A percentile compares a stretch with the other conserved stretches of the same genome.
Conservation (phyloP, 2,888 invertebrate genomes). For the Netelia inedita region DNA sequence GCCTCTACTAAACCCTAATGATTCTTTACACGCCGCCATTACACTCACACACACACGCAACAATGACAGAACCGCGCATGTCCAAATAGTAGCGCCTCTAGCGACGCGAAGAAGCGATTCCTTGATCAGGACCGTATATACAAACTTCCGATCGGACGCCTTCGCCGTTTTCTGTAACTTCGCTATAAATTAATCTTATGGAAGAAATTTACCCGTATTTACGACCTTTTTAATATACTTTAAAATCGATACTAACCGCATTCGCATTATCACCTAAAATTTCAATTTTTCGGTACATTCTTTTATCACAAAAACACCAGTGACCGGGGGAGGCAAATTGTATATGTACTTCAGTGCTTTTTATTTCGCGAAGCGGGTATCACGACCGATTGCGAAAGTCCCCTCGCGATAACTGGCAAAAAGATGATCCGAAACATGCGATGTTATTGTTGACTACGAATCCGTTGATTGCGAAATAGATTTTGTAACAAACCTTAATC, state of each 20-base stretch:
- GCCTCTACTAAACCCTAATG: slow-evolving; percentile 63
- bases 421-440: slow-evolving; percentile 3
- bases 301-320: not conserved
- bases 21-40: slow-evolving; percentile 73
- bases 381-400: slow-evolving; percentile 3
- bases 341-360: slow-evolving; percentile 21
- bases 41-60: slow-evolving; percentile 57
- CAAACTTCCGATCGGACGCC: not conserved
- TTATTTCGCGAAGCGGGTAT: not conserved
- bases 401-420: not conserved
- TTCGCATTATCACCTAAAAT: no score
- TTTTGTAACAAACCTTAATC: slow-evolving; percentile 19
- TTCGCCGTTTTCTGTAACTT: not conserved
- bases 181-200: not conserved
- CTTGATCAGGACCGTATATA: slow-evolving; percentile 19
- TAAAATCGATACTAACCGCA: not conserved
- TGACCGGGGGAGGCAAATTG: not conserved
- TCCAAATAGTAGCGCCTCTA: slow-evolving; percentile 34
- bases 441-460: slow-evolving; percentile 6
- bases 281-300: no score
- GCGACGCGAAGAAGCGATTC: not conserved
- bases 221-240: not conserved
- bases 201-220: not conserved
- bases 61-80: not conserved
- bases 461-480: slow-evolving; percentile 15